Conservation (phyloP, 2,888 invertebrate species). For the Polydrusus pterygomalis region DNA sequence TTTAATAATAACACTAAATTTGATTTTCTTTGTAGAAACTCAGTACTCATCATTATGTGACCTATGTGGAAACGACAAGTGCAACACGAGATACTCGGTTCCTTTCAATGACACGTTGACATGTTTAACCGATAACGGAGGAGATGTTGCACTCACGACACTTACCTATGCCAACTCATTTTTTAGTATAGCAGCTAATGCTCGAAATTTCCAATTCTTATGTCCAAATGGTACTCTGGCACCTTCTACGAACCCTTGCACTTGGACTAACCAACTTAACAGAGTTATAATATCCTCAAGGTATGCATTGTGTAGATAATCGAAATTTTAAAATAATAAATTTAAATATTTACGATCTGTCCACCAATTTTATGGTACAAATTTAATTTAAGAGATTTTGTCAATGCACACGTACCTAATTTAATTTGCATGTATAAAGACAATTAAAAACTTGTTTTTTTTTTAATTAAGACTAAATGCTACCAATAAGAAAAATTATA, state of each 20-base stretch:
- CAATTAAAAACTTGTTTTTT: too few relatives aligned
- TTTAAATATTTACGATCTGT: too few relatives aligned
- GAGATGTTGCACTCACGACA: conserved; percentile 76
- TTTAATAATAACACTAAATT: neutral
- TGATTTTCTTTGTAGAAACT: conserved; percentile 21
- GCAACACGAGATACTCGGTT: conserved; percentile 57
- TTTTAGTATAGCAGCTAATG: conserved; percentile 59
- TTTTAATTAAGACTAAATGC: too few relatives aligned
- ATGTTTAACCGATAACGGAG: conserved; percentile 72
- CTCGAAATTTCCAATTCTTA: conserved; percentile 63
- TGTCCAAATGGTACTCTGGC: conserved; percentile 66
- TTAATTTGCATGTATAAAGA: too few relatives aligned
- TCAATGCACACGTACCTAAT: too few relatives aligned
- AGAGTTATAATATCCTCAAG: conserved; percentile 74
- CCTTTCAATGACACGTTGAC: conserved; percentile 60
- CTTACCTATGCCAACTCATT: conserved; percentile 67
- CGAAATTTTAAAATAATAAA: too few relatives aligned
- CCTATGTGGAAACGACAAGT: conserved; percentile 61
- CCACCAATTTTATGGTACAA: too few relatives aligned
- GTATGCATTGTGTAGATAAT: conserved; percentile 68
- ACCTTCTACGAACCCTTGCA: conserved; percentile 72
- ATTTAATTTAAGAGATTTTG: too few relatives aligned
- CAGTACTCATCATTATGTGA: conserved; percentile 63
- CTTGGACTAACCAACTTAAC: conserved; percentile 80
- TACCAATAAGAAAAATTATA: too few relatives aligned